Conservation (phyloP, 2,888 invertebrate genomes). For the Cosmia trapezina region DNA sequence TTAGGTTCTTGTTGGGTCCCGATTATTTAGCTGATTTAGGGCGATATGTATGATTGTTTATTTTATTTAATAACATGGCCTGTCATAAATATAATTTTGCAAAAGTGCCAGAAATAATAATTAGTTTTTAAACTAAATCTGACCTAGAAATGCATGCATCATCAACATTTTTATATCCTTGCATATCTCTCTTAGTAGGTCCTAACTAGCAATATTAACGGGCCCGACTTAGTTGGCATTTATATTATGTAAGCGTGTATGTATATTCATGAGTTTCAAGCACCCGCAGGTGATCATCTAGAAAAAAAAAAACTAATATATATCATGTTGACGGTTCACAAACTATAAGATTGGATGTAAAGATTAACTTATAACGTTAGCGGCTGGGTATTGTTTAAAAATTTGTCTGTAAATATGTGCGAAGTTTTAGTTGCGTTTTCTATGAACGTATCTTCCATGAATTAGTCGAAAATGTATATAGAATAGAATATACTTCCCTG, state of each 20-base stretch:
- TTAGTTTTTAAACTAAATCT: constrained; percentile 9
- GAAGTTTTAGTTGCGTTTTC: constrained; percentile 45
- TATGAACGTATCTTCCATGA: constrained; percentile 61
- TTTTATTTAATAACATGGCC: neutral
- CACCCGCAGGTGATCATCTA: constrained; percentile 61
- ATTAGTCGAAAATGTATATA: constrained; percentile 62
- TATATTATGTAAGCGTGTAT: constrained; percentile 72
- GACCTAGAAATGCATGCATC: neutral
- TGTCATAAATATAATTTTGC: constrained; percentile 1
- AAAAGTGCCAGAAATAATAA: neutral
- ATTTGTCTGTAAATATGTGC: constrained; percentile 59
- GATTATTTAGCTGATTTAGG: constrained; percentile 23
- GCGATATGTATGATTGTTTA: constrained; percentile 33
- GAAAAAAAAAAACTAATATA: constrained; percentile 52
- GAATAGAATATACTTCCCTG: constrained; percentile 45
- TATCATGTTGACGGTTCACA: constrained; percentile 67
- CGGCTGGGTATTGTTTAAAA: constrained; percentile 51
- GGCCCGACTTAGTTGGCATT: constrained; percentile 75
- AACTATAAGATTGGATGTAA: constrained; percentile 57
- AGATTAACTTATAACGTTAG: constrained; percentile 44
- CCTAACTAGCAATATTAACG: constrained; percentile 54
- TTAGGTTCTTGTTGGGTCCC: constrained; percentile 59
- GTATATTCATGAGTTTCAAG: constrained; percentile 56
- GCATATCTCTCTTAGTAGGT: constrained; percentile 45
- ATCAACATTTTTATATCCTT: neutral